These are phyloP conservation scores for Phalacrocorax brasilianus DNA, from an alignment of 2,113 vertebrate genomes.

Conservation along the genomic window DNA sequence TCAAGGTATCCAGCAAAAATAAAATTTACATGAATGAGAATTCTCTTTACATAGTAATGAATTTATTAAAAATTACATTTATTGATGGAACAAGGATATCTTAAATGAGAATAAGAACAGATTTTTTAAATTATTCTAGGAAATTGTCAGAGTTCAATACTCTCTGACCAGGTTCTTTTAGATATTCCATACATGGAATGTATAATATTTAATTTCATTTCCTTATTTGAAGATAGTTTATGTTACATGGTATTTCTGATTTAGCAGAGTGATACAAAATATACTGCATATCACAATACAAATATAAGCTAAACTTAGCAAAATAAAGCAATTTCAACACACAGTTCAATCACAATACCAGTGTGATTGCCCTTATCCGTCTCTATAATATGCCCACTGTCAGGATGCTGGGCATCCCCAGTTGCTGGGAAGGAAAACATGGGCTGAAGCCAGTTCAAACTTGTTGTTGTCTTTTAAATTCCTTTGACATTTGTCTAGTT, in stretches of 20 bases:
- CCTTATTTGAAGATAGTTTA: not conserved
- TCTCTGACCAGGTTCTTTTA: not conserved
- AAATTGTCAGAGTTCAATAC: not conserved
- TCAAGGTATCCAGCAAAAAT: not conserved
- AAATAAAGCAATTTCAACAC: not conserved
- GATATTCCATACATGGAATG: accelerated
- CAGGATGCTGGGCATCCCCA: not conserved
- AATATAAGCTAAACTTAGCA: not conserved
- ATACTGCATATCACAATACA: not conserved
- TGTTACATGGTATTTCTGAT: not conserved
- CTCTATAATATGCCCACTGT: not conserved
- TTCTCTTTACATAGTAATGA: not conserved
- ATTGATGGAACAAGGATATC: not conserved
- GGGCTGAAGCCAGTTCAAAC: not conserved
- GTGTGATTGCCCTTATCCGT: accelerated
- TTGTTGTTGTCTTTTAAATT: not conserved
- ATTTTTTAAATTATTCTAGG: not conserved
- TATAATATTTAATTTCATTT: not conserved
- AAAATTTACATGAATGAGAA: not conserved
- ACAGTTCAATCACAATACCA: not conserved
- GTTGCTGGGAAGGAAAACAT: not conserved
- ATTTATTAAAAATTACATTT: not conserved
- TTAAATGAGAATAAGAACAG: not conserved
- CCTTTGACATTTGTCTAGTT: not conserved
- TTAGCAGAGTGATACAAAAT: not conserved